phyloP scores from a whole-genome alignment of 64 coral and sea anemone species.

The Catalaphyllia jardinei region DNA sequence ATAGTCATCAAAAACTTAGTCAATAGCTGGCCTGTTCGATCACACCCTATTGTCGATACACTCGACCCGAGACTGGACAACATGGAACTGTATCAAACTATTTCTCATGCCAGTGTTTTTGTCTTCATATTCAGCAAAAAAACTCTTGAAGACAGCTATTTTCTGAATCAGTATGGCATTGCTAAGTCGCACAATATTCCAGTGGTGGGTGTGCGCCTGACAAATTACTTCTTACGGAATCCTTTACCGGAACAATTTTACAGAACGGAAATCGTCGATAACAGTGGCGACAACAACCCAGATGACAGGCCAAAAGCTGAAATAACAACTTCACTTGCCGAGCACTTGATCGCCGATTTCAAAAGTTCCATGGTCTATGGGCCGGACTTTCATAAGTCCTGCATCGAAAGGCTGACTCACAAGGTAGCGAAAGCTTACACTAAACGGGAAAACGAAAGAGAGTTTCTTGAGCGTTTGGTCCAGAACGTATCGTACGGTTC shows the following conservation, averaged over 20 bases:
- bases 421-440: conserved; percentile 74
- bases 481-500: conserved; percentile 9
- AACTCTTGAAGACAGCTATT: conserved; percentile 80
- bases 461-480: conserved; percentile 22
- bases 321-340: conserved; percentile 65
- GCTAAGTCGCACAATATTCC: conserved; percentile 88
- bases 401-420: conserved; percentile 83
- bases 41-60: conserved; percentile 61
- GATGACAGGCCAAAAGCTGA: conserved; percentile 16
- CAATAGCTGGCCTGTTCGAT: conserved; percentile 61
- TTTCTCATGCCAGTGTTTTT: conserved; percentile 77
- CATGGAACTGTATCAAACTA: conserved; percentile 67
- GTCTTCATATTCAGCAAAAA: conserved; percentile 94
- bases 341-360: conserved; percentile 83
- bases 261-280: conserved; percentile 86
- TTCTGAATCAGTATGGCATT: conserved; percentile 92
- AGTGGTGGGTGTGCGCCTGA: conserved; percentile 76
- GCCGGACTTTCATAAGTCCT: conserved; percentile 88
- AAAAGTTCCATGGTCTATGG: conserved; percentile 90
- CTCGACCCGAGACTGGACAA: conserved; percentile 61
- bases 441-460: conserved; percentile 65
- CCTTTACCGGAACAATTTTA: conserved; percentile 95
- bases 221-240: conserved; percentile 93
- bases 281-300: conserved; percentile 33
- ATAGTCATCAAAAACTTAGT: conserved; percentile 70